Evolutionary conservation across 2,888 invertebrate species (phyloP).

Genomic region (Diabrotica balteata): DNA sequence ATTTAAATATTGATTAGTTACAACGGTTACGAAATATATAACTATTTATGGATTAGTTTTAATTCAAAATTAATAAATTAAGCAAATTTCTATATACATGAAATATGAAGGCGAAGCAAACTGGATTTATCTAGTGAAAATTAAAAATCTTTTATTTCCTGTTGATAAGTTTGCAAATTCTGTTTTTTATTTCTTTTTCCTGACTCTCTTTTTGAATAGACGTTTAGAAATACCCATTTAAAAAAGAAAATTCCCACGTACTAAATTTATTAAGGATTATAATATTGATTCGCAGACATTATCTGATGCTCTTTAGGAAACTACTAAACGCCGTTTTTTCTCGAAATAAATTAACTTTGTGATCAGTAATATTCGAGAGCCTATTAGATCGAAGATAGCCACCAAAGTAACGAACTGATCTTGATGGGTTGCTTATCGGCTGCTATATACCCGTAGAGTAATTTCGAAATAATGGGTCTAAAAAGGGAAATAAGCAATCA

Average conservation of each 20-base stretch:
- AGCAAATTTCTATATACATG: too few relatives aligned
- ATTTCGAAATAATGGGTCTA: conserved; percentile 48
- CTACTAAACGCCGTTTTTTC: conserved; percentile 25
- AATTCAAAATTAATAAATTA: too few relatives aligned
- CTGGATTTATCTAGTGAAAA: too few relatives aligned
- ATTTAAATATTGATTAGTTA: too few relatives aligned
- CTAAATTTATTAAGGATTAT: neutral
- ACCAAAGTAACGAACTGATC: conserved; percentile 31
- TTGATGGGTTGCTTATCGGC: conserved; percentile 42
- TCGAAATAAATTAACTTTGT: conserved; percentile 32
- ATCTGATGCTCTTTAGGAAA: conserved; percentile 20
- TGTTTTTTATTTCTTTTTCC: too few relatives aligned
- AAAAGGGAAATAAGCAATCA: conserved; percentile 49
- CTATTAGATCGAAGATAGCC: conserved; percentile 37
- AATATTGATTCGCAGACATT: conserved; percentile 10
- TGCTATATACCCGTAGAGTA: conserved; percentile 41
- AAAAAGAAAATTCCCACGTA: neutral
- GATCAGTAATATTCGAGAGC: conserved; percentile 35
- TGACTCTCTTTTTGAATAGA: too few relatives aligned
- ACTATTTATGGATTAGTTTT: too few relatives aligned
- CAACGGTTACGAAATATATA: too few relatives aligned
- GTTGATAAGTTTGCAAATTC: too few relatives aligned
- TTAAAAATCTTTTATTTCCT: too few relatives aligned
- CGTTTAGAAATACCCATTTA: too few relatives aligned
- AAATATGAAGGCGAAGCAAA: too few relatives aligned